A percentile compares a stretch with the other conserved stretches of the same genome.
phyloP scores from a whole-genome alignment of 2,888 invertebrate species.

The Griposia aprilina region DNA sequence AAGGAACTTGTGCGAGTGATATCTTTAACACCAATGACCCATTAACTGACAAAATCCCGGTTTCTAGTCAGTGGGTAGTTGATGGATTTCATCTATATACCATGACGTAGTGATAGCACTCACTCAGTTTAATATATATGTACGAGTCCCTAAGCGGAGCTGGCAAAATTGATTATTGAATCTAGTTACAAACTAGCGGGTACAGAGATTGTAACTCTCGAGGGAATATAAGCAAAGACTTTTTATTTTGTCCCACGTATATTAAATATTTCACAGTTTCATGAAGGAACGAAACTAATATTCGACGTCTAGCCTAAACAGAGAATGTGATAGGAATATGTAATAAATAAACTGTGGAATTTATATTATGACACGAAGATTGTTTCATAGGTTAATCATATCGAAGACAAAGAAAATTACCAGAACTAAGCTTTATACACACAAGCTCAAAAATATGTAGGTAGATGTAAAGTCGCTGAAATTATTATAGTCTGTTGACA shows the following conservation, averaged over 20 bases:
- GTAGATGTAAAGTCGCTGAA: slow-evolving; percentile 25
- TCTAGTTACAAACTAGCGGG: slow-evolving; percentile 88
- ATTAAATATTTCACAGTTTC: slow-evolving; percentile 35
- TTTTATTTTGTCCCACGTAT: slow-evolving; percentile 47
- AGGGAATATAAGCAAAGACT: slow-evolving; percentile 35
- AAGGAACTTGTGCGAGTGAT: not conserved
- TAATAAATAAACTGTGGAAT: slow-evolving; percentile 60
- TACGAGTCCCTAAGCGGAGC: slow-evolving; percentile 72
- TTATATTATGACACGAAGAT: slow-evolving; percentile 48
- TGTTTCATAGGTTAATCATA: slow-evolving; percentile 47
- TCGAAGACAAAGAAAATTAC: slow-evolving; percentile 47
- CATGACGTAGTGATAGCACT: slow-evolving; percentile 20
- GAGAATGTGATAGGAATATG: slow-evolving; percentile 34
- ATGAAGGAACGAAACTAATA: slow-evolving; percentile 22
- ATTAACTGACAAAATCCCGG: slow-evolving; percentile 10
- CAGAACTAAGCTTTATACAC: slow-evolving; percentile 26
- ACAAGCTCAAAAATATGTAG: slow-evolving; percentile 13
- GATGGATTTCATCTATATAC: slow-evolving; percentile 31
- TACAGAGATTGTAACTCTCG: slow-evolving; percentile 77
- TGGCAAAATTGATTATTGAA: slow-evolving; percentile 88
- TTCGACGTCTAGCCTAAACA: slow-evolving; percentile 33
- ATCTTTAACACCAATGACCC: not conserved
- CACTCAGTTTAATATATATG: slow-evolving; percentile 62
- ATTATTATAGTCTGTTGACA: slow-evolving; percentile 56
- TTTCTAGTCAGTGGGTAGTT: slow-evolving; percentile 14